These are phyloP conservation scores for Heterocephalus glaber DNA, from an alignment of 2,113 vertebrate species.

Conservation along the genomic window DNA sequence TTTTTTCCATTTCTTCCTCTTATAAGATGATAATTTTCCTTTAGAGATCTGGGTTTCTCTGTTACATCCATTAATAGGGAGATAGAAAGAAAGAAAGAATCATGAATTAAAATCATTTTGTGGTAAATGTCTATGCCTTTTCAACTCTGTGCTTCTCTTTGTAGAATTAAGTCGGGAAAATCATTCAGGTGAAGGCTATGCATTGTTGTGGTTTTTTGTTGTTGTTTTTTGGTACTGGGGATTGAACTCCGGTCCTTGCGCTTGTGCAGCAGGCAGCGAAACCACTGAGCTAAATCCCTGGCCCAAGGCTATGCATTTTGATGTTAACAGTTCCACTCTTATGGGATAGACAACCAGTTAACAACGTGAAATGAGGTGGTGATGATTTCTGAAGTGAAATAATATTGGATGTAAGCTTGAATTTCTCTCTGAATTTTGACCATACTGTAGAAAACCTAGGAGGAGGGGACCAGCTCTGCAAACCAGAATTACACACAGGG, in stretches of 20 bases:
- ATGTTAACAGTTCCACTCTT: slow-evolving; percentile 80
- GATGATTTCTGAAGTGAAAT: slow-evolving; percentile 85
- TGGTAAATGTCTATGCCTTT: slow-evolving; percentile 73
- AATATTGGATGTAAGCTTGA: slow-evolving; percentile 82
- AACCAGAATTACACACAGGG: slow-evolving; percentile 81
- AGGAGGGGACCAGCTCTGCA: slow-evolving; percentile 81
- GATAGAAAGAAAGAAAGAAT: slow-evolving; percentile 5
- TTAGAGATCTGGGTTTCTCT: slow-evolving; percentile 60
- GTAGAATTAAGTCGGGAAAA: slow-evolving; percentile 72
- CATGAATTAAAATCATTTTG: slow-evolving; percentile 69
- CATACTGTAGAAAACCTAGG: slow-evolving; percentile 78
- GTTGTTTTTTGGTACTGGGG: too few species aligned
- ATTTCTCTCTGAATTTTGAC: slow-evolving; percentile 87
- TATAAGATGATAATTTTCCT: slow-evolving; percentile 53
- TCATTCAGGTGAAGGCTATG: slow-evolving; percentile 73
- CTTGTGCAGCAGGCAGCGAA: too few species aligned
- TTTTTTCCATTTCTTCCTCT: slow-evolving; percentile 44
- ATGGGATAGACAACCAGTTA: slow-evolving; percentile 84
- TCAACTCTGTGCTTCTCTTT: slow-evolving; percentile 69
- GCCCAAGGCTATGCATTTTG: slow-evolving; percentile 76
- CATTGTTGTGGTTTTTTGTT: too few species aligned
- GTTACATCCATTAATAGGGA: slow-evolving; percentile 61
- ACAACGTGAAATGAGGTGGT: slow-evolving; percentile 82
- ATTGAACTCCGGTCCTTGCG: too few species aligned
- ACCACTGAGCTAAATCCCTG: too few species aligned